A percentile compares a stretch with the other conserved stretches of the same genome.
These are phyloP conservation scores for Phyllopteryx taeniolatus DNA, from an alignment of 2,113 vertebrate species.

Conservation along the genomic window DNA sequence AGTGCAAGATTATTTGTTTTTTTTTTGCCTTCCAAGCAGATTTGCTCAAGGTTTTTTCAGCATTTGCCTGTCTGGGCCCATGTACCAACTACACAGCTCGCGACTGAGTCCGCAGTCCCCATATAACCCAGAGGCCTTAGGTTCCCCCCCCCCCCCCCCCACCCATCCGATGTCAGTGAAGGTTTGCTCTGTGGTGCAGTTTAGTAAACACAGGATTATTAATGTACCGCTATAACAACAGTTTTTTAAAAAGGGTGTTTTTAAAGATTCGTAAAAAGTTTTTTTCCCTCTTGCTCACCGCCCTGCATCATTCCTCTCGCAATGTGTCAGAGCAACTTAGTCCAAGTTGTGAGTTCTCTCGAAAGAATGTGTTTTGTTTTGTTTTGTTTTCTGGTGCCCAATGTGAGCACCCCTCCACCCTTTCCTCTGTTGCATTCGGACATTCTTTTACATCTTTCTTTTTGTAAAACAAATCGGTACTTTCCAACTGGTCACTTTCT, in stretches of 20 bases:
- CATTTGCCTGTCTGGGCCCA: too few species aligned
- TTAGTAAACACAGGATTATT: too few species aligned
- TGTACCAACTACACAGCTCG: too few species aligned
- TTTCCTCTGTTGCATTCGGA: slow-evolving; percentile 42
- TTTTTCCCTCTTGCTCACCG: slow-evolving; percentile 11
- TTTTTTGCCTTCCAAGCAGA: too few species aligned
- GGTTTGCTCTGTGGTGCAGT: too few species aligned
- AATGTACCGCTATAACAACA: too few species aligned
- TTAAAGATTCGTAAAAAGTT: neutral
- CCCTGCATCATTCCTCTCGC: slow-evolving; percentile 64
- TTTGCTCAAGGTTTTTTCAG: too few species aligned
- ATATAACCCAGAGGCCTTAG: too few species aligned
- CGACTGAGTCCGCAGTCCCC: too few species aligned
- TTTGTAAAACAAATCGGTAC: slow-evolving; percentile 34
- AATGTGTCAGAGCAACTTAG: slow-evolving; percentile 69
- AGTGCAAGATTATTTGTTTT: too few species aligned
- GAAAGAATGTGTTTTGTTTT: slow-evolving; percentile 69
- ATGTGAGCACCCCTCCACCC: slow-evolving; percentile 47
- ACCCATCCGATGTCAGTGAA: too few species aligned
- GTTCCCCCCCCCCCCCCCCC: too few species aligned
- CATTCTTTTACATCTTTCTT: slow-evolving; percentile 59
- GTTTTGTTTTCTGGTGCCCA: slow-evolving; percentile 33
- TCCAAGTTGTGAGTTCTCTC: slow-evolving; percentile 76
- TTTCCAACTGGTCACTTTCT: neutral
- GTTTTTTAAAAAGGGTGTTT: neutral